Evolutionary conservation across 2,113 vertebrate genomes (phyloP).

Genomic region (Morone saxatilis): DNA sequence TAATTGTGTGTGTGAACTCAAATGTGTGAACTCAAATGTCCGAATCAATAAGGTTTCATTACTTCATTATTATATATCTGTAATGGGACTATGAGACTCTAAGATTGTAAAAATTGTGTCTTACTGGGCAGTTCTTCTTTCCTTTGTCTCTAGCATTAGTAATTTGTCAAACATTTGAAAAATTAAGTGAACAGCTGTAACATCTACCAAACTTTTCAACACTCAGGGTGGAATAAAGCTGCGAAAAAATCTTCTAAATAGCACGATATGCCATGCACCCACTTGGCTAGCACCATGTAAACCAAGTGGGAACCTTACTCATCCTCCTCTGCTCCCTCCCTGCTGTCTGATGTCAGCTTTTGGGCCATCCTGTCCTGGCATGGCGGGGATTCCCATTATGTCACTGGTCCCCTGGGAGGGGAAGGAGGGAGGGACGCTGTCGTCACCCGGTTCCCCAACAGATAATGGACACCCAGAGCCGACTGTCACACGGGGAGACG

Average conservation of each 20-base stretch:
- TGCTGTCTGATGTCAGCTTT: conserved; percentile 55
- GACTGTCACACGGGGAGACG: conserved; percentile 49
- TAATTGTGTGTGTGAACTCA: too few relatives aligned
- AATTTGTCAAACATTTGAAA: background rate
- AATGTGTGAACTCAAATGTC: too few relatives aligned
- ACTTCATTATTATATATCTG: too few relatives aligned
- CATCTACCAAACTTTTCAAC: background rate
- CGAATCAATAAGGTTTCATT: too few relatives aligned
- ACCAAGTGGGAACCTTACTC: background rate
- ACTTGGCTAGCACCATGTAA: background rate
- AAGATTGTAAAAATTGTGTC: background rate
- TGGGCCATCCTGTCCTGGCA: conserved; percentile 25
- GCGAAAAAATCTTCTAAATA: background rate
- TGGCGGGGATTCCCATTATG: conserved; percentile 71
- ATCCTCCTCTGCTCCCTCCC: conserved; percentile 20
- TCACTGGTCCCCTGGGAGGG: conserved; percentile 48
- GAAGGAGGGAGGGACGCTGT: conserved; percentile 29
- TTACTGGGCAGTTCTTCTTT: background rate
- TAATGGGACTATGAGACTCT: background rate
- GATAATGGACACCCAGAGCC: conserved; percentile 54
- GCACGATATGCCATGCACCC: too few relatives aligned
- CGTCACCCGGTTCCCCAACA: conserved; percentile 31
- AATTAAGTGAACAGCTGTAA: too few relatives aligned
- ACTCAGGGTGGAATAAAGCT: background rate
- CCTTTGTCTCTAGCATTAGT: background rate